Evolutionary conservation across 2,797 vertebrate species (phyloP), one percentile per base, ranked within the genome.

Genomic region (Nyctalus aviator): DNA sequence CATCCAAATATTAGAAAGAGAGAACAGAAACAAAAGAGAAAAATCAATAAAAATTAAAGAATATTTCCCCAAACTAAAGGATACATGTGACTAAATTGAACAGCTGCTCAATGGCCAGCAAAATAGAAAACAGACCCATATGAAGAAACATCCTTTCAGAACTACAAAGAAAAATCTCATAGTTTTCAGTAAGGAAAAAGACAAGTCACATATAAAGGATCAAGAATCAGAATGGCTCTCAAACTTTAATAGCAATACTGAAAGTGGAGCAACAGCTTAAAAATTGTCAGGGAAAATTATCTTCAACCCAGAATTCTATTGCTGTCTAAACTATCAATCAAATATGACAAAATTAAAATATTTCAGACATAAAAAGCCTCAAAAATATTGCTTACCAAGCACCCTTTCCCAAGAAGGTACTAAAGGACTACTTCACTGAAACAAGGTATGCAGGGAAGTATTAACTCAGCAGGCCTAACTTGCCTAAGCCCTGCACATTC

Each of bases 11-110:
- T 82, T 55, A 73, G 14, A 68, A 91, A 59, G n/a, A 75, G 6
- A 90, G n/a, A 89, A 83, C 10, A 93, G 30, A 85, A 85, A 73
- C 30, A 90, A 82, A 79, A 46, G n/a, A 62, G 57, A 95, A 97
- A 76, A 91, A 91, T 68, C 23, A 86, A 79, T 46, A 44, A 88
- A 79, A 91, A 79, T 35, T 79, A 10, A 88, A 91, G 48, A 94
- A 50, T 46, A 20, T 88, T 79, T 91, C 41, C 41, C 73, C 11
- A 78, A 87, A 88, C 30, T 87, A 79, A 93, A 84, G 13, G 27
- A 88, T 91, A 68, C 18, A 44, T 35, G 50, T 44, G 68, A 84
- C 73, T 79, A 84, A 94, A 91, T 3, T 75, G 32, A 84, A 95
- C 32, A 23, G 14, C 68, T 79, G 32, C 73, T 68, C 14, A 84